These are phyloP conservation scores for Andrena bucephala DNA, from an alignment of 2,888 invertebrate genomes.

Conservation along the genomic window DNA sequence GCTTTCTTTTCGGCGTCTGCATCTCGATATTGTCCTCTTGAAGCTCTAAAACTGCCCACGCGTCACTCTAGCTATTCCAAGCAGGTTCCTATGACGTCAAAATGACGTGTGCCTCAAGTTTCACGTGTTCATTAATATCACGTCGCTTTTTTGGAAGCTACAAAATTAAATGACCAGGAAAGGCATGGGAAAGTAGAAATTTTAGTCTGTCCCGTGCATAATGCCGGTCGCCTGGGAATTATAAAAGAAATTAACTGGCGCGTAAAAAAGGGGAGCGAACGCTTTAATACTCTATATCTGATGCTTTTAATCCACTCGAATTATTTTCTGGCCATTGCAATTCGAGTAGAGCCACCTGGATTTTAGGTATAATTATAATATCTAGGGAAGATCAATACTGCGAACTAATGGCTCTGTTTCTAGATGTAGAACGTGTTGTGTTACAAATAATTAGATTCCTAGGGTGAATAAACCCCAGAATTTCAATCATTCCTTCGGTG, in stretches of 20 bases:
- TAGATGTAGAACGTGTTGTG: too few relatives aligned
- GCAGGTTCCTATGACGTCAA: neutral
- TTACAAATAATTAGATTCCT: too few relatives aligned
- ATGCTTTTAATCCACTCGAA: neutral
- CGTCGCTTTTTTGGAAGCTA: too few relatives aligned
- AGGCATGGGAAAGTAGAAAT: too few relatives aligned
- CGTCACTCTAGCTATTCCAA: neutral
- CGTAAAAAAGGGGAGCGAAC: neutral
- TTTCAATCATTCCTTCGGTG: too few relatives aligned
- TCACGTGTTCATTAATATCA: neutral
- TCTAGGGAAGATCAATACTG: neutral
- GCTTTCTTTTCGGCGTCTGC: constrained; percentile 63
- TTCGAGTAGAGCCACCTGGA: neutral
- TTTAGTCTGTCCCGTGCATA: neutral
- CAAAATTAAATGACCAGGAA: too few relatives aligned
- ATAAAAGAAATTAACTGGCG: constrained; percentile 11
- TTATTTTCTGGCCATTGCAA: neutral
- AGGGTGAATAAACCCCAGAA: too few relatives aligned
- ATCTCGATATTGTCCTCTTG: constrained; percentile 1
- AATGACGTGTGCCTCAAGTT: neutral
- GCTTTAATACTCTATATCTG: neutral
- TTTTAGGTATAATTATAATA: neutral
- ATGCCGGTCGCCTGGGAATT: neutral
- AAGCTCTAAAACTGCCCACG: neutral
- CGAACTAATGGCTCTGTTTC: neutral